These are phyloP conservation scores for Carcharodon carcharias DNA, from an alignment of 2,797 vertebrate species.

Conservation along the genomic window DNA sequence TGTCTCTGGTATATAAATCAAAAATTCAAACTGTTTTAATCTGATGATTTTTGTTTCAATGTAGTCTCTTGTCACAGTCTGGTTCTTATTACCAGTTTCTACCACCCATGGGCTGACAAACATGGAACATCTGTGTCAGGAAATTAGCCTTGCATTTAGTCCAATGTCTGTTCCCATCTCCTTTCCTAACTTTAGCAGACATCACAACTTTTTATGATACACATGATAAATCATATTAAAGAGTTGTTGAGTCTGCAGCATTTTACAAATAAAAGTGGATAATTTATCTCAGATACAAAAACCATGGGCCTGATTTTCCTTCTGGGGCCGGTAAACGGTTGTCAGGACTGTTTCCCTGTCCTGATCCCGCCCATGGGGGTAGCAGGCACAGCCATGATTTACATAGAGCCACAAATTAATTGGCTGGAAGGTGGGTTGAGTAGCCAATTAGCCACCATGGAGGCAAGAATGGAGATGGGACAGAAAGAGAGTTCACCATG, in stretches of 20 bases:
- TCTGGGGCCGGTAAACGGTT: too few relatives aligned
- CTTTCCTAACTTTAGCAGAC: neutral
- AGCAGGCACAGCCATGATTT: too few relatives aligned
- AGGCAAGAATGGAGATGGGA: too few relatives aligned
- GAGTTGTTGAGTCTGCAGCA: neutral
- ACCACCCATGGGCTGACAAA: slow-evolving; percentile 76
- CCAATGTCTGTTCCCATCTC: slow-evolving; percentile 39
- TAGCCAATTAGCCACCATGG: too few relatives aligned
- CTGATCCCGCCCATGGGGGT: too few relatives aligned
- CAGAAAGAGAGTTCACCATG: too few relatives aligned
- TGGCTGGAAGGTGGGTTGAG: too few relatives aligned
- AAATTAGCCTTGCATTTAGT: slow-evolving; percentile 62
- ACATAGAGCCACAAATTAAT: too few relatives aligned
- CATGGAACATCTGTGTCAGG: slow-evolving; percentile 68
- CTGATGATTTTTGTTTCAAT: slow-evolving; percentile 38
- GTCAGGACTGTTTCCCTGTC: too few relatives aligned
- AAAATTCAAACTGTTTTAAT: neutral
- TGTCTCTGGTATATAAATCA: neutral
- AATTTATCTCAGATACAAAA: neutral
- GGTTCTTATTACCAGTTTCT: slow-evolving; percentile 68
- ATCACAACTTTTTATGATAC: neutral
- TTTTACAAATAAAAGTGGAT: neutral
- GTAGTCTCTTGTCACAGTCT: slow-evolving; percentile 56
- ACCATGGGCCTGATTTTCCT: neutral
- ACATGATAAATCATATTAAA: neutral